Evolutionary conservation across 1,140 invertebrate species (phyloP).

Genomic region (Caligus rogercresseyi): DNA sequence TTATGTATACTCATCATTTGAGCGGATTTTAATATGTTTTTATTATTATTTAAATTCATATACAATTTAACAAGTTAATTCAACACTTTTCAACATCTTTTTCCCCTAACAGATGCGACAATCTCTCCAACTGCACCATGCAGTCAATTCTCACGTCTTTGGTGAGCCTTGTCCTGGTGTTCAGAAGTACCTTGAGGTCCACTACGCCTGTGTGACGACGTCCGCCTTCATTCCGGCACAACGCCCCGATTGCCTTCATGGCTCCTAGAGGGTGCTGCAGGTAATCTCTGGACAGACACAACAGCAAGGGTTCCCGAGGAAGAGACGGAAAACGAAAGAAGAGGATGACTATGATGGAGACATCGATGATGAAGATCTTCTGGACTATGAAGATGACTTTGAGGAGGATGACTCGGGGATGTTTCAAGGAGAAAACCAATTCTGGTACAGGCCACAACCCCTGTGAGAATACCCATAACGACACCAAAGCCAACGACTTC

Average conservation of each 20-base stretch:
- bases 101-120: constrained; percentile 18
- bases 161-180: constrained; percentile 82
- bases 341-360: neutral
- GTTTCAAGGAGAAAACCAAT: neutral
- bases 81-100: neutral
- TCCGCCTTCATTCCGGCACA: neutral
- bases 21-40: too few species aligned
- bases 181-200: constrained; percentile 82
- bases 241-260: constrained; percentile 12
- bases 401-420: neutral
- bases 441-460: neutral
- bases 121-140: constrained; percentile 47
- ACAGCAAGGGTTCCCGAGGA: too few species aligned
- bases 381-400: neutral
- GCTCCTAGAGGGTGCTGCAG: constrained; percentile 9
- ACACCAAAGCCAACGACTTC: neutral
- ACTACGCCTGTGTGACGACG: constrained; percentile 64
- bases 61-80: too few species aligned
- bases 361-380: neutral
- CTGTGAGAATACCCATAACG: neutral
- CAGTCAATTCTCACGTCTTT: constrained; percentile 67
- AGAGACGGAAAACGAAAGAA: too few species aligned
- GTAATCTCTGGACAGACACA: constrained; percentile 17
- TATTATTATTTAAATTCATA: too few species aligned
- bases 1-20: too few species aligned